A percentile compares a stretch with the other conserved stretches of the same genome.
Conservation (phyloP, 2,797 vertebrate genomes). For the Notoglanidium macrostoma region DNA sequence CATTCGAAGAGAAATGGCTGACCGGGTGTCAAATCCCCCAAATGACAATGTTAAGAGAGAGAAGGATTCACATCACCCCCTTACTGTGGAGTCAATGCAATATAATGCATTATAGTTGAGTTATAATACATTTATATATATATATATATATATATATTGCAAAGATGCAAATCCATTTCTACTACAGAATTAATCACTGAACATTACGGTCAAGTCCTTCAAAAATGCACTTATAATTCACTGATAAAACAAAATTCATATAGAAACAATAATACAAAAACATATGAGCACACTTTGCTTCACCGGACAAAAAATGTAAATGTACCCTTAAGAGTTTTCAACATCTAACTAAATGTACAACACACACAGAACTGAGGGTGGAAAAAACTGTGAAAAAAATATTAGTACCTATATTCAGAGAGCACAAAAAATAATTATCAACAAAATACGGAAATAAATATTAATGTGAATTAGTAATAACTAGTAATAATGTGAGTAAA, state of each 20-base stretch:
- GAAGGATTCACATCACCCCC: slow-evolving; percentile 1
- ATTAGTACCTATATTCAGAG: background rate
- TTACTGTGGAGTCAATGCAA: background rate
- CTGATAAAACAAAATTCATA: slow-evolving; percentile 2
- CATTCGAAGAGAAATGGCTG: slow-evolving; percentile 18
- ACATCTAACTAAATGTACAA: background rate
- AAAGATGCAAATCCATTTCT: slow-evolving; percentile 15
- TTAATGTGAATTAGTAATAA: too few species aligned
- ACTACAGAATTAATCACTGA: background rate
- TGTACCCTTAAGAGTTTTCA: background rate
- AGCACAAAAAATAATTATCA: background rate
- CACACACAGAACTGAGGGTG: background rate
- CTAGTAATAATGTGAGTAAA: background rate
- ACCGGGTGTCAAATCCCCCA: background rate
- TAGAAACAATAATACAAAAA: background rate
- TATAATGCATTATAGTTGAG: slow-evolving; percentile 17
- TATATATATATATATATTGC: background rate
- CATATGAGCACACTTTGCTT: background rate
- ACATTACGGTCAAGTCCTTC: background rate
- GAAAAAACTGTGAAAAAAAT: background rate
- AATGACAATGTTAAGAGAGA: slow-evolving; percentile 8
- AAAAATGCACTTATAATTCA: background rate
- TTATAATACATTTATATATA: slow-evolving; percentile 26
- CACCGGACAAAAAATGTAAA: background rate
- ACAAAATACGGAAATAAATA: background rate